A percentile compares a stretch with the other conserved stretches of the same genome.
Conservation (phyloP, 30 jellyfish, hydroid and myxozoan species). For the Nemopilema nomurai region DNA sequence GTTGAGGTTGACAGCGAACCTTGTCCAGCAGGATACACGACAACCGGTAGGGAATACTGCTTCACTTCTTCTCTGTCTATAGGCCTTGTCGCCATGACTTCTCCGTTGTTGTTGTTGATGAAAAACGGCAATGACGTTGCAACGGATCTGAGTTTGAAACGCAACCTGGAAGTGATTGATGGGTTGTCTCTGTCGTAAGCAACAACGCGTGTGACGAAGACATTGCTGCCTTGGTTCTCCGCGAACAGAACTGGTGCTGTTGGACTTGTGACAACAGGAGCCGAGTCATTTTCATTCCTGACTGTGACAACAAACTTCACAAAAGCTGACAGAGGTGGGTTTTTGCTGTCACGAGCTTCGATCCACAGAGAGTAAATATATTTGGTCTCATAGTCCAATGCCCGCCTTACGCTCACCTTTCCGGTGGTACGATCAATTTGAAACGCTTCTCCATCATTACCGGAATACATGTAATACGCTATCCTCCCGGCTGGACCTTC, state of each 20-base stretch:
- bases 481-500: conserved; percentile 67
- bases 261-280: conserved; percentile 59
- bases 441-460: conserved; percentile 37
- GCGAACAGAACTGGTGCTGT: conserved; percentile 15
- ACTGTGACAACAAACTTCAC: conserved; percentile 47
- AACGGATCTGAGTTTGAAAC: conserved; percentile 27
- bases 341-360: conserved; percentile 77
- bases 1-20: conserved; percentile 10
- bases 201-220: conserved; percentile 38
- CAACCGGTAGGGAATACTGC: conserved; percentile 17
- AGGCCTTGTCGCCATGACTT: conserved; percentile 24
- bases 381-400: conserved; percentile 66
- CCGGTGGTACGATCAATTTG: conserved; percentile 34
- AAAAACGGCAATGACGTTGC: conserved; percentile 44
- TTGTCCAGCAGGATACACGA: conserved; percentile 38
- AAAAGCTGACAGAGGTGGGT: conserved; percentile 74
- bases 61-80: conserved; percentile 69
- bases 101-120: conserved; percentile 61
- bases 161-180: conserved; percentile 20
- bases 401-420: background rate
- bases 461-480: conserved; percentile 41
- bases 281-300: conserved; percentile 66
- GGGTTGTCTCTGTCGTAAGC: conserved; percentile 69
- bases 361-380: conserved; percentile 62
- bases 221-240: conserved; percentile 57